Base-by-base conservation (phyloP, 2,888 invertebrate genomes). In the Himalopsyche tibetana region DNA sequence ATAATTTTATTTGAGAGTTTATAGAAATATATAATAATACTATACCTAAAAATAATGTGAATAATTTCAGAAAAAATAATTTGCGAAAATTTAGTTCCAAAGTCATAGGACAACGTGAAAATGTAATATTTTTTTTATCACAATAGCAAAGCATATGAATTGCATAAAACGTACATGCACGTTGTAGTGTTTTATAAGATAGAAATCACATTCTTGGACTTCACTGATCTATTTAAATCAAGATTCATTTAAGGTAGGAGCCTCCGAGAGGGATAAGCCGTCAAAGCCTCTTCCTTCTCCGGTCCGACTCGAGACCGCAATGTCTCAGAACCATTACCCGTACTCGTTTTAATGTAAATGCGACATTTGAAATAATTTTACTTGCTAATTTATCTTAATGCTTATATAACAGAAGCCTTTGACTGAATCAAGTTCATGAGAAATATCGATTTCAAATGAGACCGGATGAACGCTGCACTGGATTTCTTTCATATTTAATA, bases 191-290 rank as follows among this genome's bases (percentile, higher is more conserved):
- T 28, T 28, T 28, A 28, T 0, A 28, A 42, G 5, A 8, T 42
- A 42, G 5, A 51, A 51, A 51, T 15, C 51, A 51, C 3, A 36
- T 74, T 74, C n/a, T 36, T 74, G 74, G 36, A 28, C 74, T 74
- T 12, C 74, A 74, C 74, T 74, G 74, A 74, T 74, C 74, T 74
- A 74, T 74, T 74, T 74, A 74, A 74, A 36, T 74, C 74, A 15
- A 74, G 74, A 74, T 74, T 74, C 74, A 74, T 74, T 74, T 74
- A 74, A 74, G 74, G 74, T 36, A 74, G 74, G 74, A 74, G 38
- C 28, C 28, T 74, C 36, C 74, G 74, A 15, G 15, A 74, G 74
- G 38, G 74, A 74, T 74, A 74, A 74, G 38, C 38, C 74, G 74
- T 74, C 74, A 74, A 74, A 74, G 74, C 36, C 74, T 74, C 74